These are phyloP conservation scores for Trichopoda pennipes DNA, from an alignment of 2,888 invertebrate genomes.

Conservation along the genomic window DNA sequence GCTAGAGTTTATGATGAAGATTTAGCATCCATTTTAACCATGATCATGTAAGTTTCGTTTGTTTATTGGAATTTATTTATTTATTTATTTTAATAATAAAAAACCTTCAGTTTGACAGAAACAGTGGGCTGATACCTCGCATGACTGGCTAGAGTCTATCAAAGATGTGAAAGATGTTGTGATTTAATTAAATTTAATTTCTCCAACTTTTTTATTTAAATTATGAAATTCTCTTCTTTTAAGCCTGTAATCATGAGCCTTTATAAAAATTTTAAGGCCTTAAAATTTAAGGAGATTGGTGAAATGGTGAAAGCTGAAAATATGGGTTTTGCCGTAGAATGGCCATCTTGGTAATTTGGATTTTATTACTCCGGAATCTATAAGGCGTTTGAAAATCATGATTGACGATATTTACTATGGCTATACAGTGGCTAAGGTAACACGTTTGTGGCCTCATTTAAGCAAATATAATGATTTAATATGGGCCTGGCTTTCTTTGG, in stretches of 20 bases:
- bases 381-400: slow-evolving; percentile 84
- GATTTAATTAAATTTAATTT: slow-evolving; percentile 18
- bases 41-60: slow-evolving; percentile 84
- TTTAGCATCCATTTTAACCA: slow-evolving; percentile 85
- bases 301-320: slow-evolving; percentile 81
- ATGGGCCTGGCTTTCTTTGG: slow-evolving; percentile 84
- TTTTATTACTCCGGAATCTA: slow-evolving; percentile 84
- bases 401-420: slow-evolving; percentile 85
- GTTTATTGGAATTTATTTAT: not conserved
- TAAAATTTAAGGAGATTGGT: slow-evolving; percentile 68
- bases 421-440: slow-evolving; percentile 83
- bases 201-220: not conserved
- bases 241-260: slow-evolving; percentile 71
- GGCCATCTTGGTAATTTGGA: slow-evolving; percentile 85
- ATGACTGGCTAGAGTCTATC: slow-evolving; percentile 85
- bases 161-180: slow-evolving; percentile 81
- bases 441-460: slow-evolving; percentile 84
- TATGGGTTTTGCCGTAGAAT: slow-evolving; percentile 85
- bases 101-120: slow-evolving; percentile 81
- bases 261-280: slow-evolving; percentile 69
- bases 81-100: not conserved
- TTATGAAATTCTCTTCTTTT: not conserved
- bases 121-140: slow-evolving; percentile 86
- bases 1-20: slow-evolving; percentile 86
- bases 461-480: slow-evolving; percentile 83